Evolutionary conservation across 2,797 vertebrate genomes (phyloP).

Genomic region (Tragopan temminckii): DNA sequence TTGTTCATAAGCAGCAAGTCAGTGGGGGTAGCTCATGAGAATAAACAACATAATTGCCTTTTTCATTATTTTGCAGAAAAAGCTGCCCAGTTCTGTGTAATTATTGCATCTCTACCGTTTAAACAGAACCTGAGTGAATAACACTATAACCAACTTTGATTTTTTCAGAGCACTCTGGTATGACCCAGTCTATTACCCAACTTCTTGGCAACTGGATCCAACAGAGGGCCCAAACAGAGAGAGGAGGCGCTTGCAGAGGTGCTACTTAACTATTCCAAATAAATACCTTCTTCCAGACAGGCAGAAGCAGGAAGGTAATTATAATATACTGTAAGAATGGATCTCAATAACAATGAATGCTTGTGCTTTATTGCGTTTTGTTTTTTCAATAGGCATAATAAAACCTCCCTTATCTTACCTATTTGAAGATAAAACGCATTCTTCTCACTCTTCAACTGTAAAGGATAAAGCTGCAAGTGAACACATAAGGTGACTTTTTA

Average conservation of each 20-base stretch:
- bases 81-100: background rate
- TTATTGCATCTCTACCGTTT: background rate
- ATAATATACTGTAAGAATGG: background rate
- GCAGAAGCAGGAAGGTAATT: slow-evolving; percentile 91
- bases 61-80: background rate
- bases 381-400: slow-evolving; percentile 83
- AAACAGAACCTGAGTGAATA: background rate
- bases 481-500: slow-evolving; percentile 89
- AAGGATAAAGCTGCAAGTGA: slow-evolving; percentile 99
- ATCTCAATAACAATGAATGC: background rate
- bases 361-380: background rate
- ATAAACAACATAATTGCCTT: background rate
- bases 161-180: slow-evolving; percentile 93
- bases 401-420: slow-evolving; percentile 92
- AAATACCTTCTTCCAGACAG: slow-evolving; percentile 97
- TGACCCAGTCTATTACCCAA: slow-evolving; percentile 92
- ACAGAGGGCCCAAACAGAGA: slow-evolving; percentile 97
- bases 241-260: slow-evolving; percentile 93
- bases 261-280: slow-evolving; percentile 97
- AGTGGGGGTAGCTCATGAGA: background rate
- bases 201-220: slow-evolving; percentile 97
- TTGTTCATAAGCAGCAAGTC: background rate
- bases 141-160: background rate
- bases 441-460: slow-evolving; percentile 96
- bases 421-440: slow-evolving; percentile 98